Base-by-base conservation (phyloP, 2,113 vertebrate genomes). In the Tretioscincus oriximinensis region DNA sequence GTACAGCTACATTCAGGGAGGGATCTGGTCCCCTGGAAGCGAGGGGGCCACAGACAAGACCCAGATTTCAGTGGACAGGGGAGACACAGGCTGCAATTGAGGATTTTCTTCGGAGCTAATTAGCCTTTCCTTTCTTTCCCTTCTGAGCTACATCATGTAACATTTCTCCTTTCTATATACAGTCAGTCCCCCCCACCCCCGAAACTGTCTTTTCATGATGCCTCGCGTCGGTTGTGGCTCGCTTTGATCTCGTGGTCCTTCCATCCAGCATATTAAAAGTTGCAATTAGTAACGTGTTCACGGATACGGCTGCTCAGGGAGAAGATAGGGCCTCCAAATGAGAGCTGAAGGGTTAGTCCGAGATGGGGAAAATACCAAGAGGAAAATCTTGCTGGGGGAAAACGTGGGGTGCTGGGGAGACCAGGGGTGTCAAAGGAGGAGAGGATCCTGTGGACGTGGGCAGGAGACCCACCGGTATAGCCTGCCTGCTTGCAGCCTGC, bases 281-380 rank as follows among this genome's bases (percentile, higher is more conserved):
- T 82, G 80, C 85, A 86, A 81, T 91, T 88, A 93, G 85, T 8
- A 24, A 31, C 28, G 77, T 47, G 45, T 86, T 90, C 90, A 86
- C 12, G 11, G 81, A 22, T n/a, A 78, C 86, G 47, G 81, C 88
- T 71, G 81, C 80, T 85, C 74, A 69, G 11, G 77, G 85, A 90
- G 85, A 86, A 78, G 29, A 8, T 16, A 87, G 81, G 10, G 1
- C 83, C 1, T 2, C 81, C 85, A 83, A 85, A 90, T 79, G 89
- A 91, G 92, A 92, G 82, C 87, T 63, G 83, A 91, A 90, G 92
- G 90, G 85, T 92, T 91, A 84, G 90, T 88, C 78, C 86, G 85
- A 49, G n/a, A 77, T 87, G 81, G 16, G 24, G 73, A 81, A 61
- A 22, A 82, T 88, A 2, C 31, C 2, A 1, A 51, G n/a, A 60